Conservation (phyloP, 2,113 vertebrate genomes). For the Hypocryptadius cinnamomeus region DNA sequence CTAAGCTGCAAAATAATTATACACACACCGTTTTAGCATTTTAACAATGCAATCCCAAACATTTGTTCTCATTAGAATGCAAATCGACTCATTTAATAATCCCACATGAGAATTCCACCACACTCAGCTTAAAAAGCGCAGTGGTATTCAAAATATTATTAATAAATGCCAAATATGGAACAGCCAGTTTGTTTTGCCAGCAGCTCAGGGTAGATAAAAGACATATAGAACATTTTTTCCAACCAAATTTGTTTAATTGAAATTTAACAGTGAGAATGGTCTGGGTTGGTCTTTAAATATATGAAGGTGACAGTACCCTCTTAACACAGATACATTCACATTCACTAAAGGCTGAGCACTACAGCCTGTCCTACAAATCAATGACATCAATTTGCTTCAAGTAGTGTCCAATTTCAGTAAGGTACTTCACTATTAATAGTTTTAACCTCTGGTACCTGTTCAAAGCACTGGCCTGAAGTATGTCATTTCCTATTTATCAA, state of each 20-base stretch:
- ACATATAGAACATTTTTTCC: constrained; percentile 64
- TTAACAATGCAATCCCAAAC: constrained; percentile 93
- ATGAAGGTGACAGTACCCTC: constrained; percentile 64
- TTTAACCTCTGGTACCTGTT: constrained; percentile 60
- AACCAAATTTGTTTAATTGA: constrained; percentile 77
- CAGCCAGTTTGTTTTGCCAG: constrained; percentile 70
- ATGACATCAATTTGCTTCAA: constrained; percentile 63
- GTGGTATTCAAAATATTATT: constrained; percentile 83
- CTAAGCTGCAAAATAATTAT: constrained; percentile 87
- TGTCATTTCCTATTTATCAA: constrained; percentile 35
- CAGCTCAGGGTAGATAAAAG: constrained; percentile 67
- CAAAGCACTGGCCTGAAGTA: constrained; percentile 39
- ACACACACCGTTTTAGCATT: constrained; percentile 80
- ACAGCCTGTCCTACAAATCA: constrained; percentile 63
- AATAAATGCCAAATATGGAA: constrained; percentile 77
- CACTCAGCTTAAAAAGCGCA: constrained; percentile 77
- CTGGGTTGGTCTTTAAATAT: constrained; percentile 60
- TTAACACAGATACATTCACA: constrained; percentile 4
- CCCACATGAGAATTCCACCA: constrained; percentile 83
- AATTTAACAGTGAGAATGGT: constrained; percentile 75
- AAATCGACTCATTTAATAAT: constrained; percentile 86
- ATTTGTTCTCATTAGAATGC: constrained; percentile 90
- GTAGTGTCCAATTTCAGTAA: constrained; percentile 61
- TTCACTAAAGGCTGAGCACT: constrained; percentile 23
- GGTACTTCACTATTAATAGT: constrained; percentile 61